Evolutionary conservation across 2,113 vertebrate genomes (phyloP), one percentile per base, ranked within the genome.

Genomic region (Mastomys coucha): DNA sequence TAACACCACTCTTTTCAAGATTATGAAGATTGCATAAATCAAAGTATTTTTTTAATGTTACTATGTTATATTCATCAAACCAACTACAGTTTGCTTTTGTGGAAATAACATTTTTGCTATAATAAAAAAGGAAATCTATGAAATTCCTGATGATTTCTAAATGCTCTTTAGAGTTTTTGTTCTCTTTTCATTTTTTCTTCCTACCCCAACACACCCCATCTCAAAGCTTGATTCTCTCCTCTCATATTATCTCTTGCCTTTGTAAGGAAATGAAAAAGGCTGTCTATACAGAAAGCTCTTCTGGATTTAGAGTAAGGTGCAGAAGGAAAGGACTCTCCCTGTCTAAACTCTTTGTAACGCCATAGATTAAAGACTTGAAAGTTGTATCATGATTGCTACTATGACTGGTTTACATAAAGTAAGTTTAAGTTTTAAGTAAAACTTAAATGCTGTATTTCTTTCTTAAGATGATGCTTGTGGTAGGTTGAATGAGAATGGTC

Each of bases 41-140:
- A 89, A 89, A 92, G 49, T 73, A 67, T 69, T 33, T 69, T 65
- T 33, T 5, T 16, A 69, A 80, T 80, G 53, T 80, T 92, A 39
- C 89, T 88, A 51, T 73, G 36, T 56, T 84, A 63, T n/a, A 51
- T 58, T 90, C 51, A 53, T 89, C 24, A 81, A 76, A 65, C 0
- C n/a, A 81, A 70, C 94, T 95, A 75, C 39, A 87, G n/a, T 89
- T 95, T 95, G 17, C 85, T 24, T 92, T 86, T 95, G 73, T 92
- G 36, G 89, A 93, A 86, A 49, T 80, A 89, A 56, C 36, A 78
- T 85, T 93, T 91, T 78, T 88, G 65, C 88, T 80, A 84, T 93
- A 88, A 89, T 78, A 65, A 58, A 58, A 78, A 84, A 95, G 56
- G 72, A 91, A 94, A 53, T 88, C 26, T 39, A 53, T 84, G 69